Evolutionary conservation across 2,113 vertebrate species (phyloP).

Genomic region (Sciurus niger): DNA sequence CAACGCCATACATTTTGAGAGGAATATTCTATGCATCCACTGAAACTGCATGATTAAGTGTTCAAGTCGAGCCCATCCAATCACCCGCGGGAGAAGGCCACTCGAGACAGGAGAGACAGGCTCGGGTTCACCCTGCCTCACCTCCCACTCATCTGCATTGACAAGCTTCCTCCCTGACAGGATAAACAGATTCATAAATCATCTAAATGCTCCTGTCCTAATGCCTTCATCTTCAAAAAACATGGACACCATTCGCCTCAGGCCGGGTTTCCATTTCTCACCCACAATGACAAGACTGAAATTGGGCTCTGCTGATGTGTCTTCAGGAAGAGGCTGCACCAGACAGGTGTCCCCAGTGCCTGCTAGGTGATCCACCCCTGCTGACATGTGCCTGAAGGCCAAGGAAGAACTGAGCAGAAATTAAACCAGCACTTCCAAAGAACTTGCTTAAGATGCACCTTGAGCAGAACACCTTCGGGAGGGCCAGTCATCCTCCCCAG

Average conservation of each 20-base stretch:
- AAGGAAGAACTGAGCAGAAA: not conserved
- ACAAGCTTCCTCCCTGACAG: slow-evolving; percentile 34
- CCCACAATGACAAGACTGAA: not conserved
- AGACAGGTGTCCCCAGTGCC: fast-evolving
- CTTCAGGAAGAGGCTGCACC: not conserved
- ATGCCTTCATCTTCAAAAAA: slow-evolving; percentile 51
- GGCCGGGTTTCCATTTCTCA: slow-evolving; percentile 47
- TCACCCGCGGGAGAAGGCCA: not conserved
- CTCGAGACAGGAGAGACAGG: not conserved
- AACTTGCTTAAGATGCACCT: not conserved
- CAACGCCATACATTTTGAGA: not conserved
- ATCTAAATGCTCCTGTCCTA: slow-evolving; percentile 15
- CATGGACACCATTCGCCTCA: not conserved
- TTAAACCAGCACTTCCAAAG: not conserved
- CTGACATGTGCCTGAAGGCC: not conserved
- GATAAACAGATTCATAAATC: slow-evolving; percentile 71
- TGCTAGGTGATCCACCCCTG: fast-evolving
- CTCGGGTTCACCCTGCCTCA: not conserved
- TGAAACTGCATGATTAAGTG: not conserved
- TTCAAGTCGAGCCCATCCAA: not conserved
- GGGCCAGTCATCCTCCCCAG: fast-evolving
- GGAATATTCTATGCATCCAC: not conserved
- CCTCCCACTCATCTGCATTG: slow-evolving; percentile 38
- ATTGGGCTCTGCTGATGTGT: not conserved
- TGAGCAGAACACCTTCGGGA: not conserved